phyloP scores from a whole-genome alignment of 2,888 invertebrate species.

The Drosophila neonasuta region DNA sequence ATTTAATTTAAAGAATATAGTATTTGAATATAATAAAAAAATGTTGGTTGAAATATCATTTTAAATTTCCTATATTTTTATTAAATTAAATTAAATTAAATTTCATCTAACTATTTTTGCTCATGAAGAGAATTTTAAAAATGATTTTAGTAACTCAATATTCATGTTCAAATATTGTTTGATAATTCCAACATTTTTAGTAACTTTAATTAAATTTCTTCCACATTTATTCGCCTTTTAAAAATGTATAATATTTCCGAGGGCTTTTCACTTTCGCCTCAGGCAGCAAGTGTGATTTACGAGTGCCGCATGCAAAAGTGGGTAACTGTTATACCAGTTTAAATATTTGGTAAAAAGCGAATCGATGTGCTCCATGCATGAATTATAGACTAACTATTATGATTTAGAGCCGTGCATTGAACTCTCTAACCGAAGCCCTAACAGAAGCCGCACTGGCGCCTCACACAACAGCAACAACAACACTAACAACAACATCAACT shows the following conservation, averaged over 20 bases:
- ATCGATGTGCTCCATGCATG: conserved; percentile 58
- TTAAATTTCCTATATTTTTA: too few relatives aligned
- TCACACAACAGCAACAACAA: conserved; percentile 5
- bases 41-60: too few relatives aligned
- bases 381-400: conserved; percentile 61
- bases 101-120: too few relatives aligned
- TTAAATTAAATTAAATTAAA: too few relatives aligned
- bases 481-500: neutral
- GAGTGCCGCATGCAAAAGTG: conserved; percentile 60
- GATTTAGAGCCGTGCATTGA: conserved; percentile 65
- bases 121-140: too few relatives aligned
- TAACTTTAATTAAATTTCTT: neutral
- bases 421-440: conserved; percentile 37
- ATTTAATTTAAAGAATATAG: too few relatives aligned
- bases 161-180: too few relatives aligned
- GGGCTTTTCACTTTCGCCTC: conserved; percentile 27
- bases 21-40: too few relatives aligned
- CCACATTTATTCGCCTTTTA: neutral
- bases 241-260: neutral
- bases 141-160: too few relatives aligned
- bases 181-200: neutral
- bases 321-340: conserved; percentile 70
- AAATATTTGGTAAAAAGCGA: conserved; percentile 69
- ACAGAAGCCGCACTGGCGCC: conserved; percentile 26
- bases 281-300: conserved; percentile 60